Base-by-base conservation (phyloP, 2,888 invertebrate genomes). In the Hirtodrosophila histrioides region DNA sequence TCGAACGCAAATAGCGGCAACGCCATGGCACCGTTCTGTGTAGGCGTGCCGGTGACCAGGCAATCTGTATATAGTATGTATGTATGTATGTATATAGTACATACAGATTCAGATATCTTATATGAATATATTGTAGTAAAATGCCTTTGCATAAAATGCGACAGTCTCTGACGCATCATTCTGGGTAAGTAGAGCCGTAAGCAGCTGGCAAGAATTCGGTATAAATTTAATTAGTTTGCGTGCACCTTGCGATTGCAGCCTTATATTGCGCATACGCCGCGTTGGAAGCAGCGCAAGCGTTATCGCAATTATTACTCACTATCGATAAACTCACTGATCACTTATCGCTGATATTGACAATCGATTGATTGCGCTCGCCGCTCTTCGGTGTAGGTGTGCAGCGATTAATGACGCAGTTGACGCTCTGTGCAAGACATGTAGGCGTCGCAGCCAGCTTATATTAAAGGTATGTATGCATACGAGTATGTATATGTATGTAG, bases 1-100 rank as follows among this genome's bases (percentile, higher is more conserved):
- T 60, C 64, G 69, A 84, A 67, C 75, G 70, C 78, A 70, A 78
- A 70, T 78, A 69, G 81, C 62, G 51, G 55, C 76, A 57, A 12
- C 53, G 35, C 41, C 48, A 37, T 35, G 69, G 41, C 62, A 50
- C 37, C 12, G 46, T 64, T 54, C 53, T 63, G 68, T 68, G 76
- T 81, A 43, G 78, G 76, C 69, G 74, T 55, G 55, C 48, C 53
- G 64, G 69, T 81, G 78, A 69, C 81, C 61, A 73, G 50, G 29
- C 58, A 51, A 56, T 56, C 57, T 54, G n/a, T 46, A 29, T 23
- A 11, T 17, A 39, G 3, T 17, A 35, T n/a, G 4, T 12, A 37
- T 11, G 7, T n/a, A 23, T 27, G 17, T 17, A 17, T 2, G 2
- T 17, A 17, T 17, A 17, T 17, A 17, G 2, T 17, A 17, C 17